These are phyloP conservation scores for Alauda arvensis DNA, from an alignment of 2,797 vertebrate genomes.

Conservation along the genomic window DNA sequence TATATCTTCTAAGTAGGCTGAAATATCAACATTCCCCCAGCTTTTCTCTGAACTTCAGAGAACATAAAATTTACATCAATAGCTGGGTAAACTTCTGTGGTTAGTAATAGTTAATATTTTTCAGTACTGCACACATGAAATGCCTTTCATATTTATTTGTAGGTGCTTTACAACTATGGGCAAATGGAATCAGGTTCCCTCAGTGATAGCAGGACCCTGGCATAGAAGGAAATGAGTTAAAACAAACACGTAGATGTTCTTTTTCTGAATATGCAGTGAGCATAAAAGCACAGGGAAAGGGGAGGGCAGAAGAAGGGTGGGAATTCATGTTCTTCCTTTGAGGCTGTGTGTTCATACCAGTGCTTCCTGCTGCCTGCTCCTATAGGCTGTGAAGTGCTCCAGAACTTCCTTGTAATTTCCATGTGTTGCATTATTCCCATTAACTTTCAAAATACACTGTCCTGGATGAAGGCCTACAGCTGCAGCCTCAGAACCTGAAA, in stretches of 20 bases:
- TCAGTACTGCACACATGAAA: neutral
- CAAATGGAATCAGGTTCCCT: neutral
- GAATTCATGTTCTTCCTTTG: neutral
- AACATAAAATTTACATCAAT: neutral
- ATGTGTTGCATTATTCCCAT: slow-evolving; percentile 82
- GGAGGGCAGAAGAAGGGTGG: neutral
- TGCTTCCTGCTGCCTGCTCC: slow-evolving; percentile 75
- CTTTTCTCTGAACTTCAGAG: neutral
- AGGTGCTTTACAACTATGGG: neutral
- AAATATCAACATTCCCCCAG: neutral
- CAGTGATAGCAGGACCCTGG: neutral
- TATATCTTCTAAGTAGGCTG: neutral
- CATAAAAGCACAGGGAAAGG: neutral
- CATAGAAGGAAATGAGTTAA: neutral
- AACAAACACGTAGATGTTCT: neutral
- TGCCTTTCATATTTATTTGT: neutral
- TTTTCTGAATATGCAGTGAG: neutral
- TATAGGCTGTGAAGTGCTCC: slow-evolving; percentile 88
- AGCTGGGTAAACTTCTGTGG: neutral
- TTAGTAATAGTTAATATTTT: neutral
- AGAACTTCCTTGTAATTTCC: slow-evolving; percentile 83
- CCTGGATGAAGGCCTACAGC: slow-evolving; percentile 88
- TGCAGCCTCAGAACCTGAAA: slow-evolving; percentile 86
- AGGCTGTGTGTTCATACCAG: slow-evolving; percentile 69
- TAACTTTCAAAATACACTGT: slow-evolving; percentile 93